phyloP scores from a whole-genome alignment of 2,113 vertebrate genomes.

The Plestiodon gilberti region DNA sequence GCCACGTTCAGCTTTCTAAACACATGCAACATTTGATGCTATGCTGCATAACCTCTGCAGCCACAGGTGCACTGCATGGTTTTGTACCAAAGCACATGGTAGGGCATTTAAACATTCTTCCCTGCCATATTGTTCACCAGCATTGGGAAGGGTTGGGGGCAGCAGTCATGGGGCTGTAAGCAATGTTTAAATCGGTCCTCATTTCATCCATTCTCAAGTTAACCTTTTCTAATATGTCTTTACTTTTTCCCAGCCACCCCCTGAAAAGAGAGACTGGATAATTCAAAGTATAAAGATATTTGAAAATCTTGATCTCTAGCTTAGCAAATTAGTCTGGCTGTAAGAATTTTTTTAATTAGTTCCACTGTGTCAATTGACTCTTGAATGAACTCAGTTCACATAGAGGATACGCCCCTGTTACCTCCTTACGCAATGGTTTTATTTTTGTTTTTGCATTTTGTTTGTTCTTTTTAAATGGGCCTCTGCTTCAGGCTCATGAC shows the following conservation, averaged over 20 bases:
- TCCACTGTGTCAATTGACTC: slow-evolving; percentile 73
- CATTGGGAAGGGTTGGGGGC: background rate
- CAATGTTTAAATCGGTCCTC: background rate
- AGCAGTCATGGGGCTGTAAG: background rate
- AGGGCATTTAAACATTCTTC: background rate
- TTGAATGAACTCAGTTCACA: slow-evolving; percentile 75
- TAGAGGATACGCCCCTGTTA: slow-evolving; percentile 74
- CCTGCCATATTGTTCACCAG: background rate
- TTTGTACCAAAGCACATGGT: background rate
- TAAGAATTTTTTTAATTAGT: slow-evolving; percentile 65
- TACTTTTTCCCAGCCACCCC: slow-evolving; percentile 6
- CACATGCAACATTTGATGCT: background rate
- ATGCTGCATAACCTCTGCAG: background rate
- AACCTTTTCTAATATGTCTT: slow-evolving; percentile 33
- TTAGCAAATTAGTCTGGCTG: slow-evolving; percentile 60
- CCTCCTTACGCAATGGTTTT: slow-evolving; percentile 74
- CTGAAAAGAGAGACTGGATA: slow-evolving; percentile 55
- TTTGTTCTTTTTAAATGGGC: slow-evolving; percentile 59
- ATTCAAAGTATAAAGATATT: slow-evolving; percentile 51
- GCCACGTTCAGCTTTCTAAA: background rate
- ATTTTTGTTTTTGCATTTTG: slow-evolving; percentile 56
- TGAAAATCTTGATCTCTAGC: slow-evolving; percentile 61
- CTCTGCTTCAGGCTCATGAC: slow-evolving; percentile 77
- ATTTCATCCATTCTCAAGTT: slow-evolving; percentile 58
- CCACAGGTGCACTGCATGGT: no score